These are phyloP conservation scores for Leptoteleia sp. DNA, from an alignment of 1,140 invertebrate species.

Conservation along the genomic window DNA sequence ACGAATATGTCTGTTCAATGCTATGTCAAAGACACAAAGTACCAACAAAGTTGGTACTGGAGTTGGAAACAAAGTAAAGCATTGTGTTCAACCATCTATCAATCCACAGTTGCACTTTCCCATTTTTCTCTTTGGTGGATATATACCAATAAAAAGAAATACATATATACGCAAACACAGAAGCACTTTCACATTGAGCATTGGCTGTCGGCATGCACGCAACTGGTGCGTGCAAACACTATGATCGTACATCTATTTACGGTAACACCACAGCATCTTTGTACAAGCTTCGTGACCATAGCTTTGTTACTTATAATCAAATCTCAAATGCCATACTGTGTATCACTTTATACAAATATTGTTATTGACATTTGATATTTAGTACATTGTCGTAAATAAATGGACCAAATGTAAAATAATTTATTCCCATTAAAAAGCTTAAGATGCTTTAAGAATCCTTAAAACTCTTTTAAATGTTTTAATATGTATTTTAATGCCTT, in stretches of 20 bases:
- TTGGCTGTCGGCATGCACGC: slow-evolving; percentile 37
- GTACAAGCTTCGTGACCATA: slow-evolving; percentile 48
- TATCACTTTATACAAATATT: too few relatives aligned
- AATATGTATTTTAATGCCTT: too few relatives aligned
- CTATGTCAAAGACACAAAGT: slow-evolving; percentile 35
- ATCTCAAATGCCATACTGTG: too few relatives aligned
- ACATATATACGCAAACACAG: slow-evolving; percentile 44
- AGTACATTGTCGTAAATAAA: too few relatives aligned
- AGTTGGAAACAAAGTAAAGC: slow-evolving; percentile 46
- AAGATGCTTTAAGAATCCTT: too few relatives aligned
- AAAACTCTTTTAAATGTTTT: too few relatives aligned
- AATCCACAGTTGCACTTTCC: slow-evolving; percentile 45
- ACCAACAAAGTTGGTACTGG: slow-evolving; percentile 18
- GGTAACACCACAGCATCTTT: slow-evolving; percentile 53
- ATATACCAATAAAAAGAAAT: slow-evolving; percentile 26
- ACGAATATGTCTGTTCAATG: slow-evolving; percentile 20
- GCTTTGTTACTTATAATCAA: slow-evolving; percentile 50
- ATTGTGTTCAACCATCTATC: slow-evolving; percentile 46
- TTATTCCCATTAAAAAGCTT: too few relatives aligned
- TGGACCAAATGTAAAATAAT: too few relatives aligned
- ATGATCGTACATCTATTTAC: slow-evolving; percentile 65
- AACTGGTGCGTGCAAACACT: slow-evolving; percentile 64
- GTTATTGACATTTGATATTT: too few relatives aligned
- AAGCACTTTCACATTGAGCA: slow-evolving; percentile 44
- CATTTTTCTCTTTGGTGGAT: slow-evolving; percentile 53